Conservation (phyloP, 2,113 vertebrate genomes). For the Labeo rohita region DNA sequence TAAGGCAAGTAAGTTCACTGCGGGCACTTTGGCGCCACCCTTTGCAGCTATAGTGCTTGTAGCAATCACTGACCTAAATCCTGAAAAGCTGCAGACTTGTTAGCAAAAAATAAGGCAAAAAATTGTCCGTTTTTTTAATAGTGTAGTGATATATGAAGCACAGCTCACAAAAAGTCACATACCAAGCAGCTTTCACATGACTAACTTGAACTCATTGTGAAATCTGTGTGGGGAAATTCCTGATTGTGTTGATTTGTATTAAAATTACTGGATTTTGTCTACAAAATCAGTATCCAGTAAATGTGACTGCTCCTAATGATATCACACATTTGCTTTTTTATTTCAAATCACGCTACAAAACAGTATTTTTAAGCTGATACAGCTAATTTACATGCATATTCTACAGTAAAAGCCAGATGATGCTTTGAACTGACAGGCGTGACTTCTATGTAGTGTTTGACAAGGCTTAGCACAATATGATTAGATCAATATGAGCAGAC, state of each 20-base stretch:
- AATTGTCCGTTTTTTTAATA: no score
- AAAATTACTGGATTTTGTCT: no score
- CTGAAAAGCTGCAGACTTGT: not conserved
- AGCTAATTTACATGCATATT: not conserved
- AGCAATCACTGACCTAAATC: not conserved
- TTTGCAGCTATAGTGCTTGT: not conserved
- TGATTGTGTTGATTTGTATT: not conserved
- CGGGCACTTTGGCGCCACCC: not conserved
- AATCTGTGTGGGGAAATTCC: not conserved
- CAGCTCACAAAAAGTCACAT: not conserved
- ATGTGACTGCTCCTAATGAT: not conserved
- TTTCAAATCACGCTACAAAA: not conserved
- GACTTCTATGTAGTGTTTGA: slow-evolving; percentile 1
- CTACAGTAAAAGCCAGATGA: not conserved
- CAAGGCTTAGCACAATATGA: not conserved
- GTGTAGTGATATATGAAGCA: not conserved
- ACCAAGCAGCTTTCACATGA: not conserved
- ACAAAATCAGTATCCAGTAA: no score
- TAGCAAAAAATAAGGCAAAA: no score
- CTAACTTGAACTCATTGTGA: not conserved
- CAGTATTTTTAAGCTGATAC: not conserved
- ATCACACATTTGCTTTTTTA: not conserved
- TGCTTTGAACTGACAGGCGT: not conserved
- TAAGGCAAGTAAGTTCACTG: not conserved
- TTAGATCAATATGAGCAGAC: not conserved